Evolutionary conservation across 2,888 invertebrate genomes (phyloP), one percentile per base, ranked within the genome.

Genomic region (Allolobophora icterica): DNA sequence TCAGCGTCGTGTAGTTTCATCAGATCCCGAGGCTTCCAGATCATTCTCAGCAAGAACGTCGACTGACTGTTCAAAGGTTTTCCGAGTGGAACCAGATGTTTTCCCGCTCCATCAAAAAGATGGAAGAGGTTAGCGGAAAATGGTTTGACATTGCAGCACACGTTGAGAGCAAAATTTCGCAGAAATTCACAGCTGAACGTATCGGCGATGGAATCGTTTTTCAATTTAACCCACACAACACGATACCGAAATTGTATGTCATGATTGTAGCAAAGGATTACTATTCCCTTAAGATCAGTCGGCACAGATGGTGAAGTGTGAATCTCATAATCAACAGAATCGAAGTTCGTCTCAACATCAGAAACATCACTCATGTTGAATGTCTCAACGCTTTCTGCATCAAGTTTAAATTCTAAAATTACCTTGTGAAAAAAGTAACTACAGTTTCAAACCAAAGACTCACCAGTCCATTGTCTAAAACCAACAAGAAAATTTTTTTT

Each of bases 121-220:
- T 87, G 87, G n/a, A 87, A 87, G 35, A 87, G 87, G 38, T 87
- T 33, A 35, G 87, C 17, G 8, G 87, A 30, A 87, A 87, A 19
- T 35, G 87, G 87, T 21, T 5, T 87, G 24, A 87, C 38, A 24
- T 87, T 87, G 38, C 87, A 87, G 8, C 34, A 87, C 6, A 87
- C 87, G 2, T 24, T 33, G n/a, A 87, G 38, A 35, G 87, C 87
- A 24, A 87, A 35, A 87, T 87, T 87, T 34, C 35, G 87, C 34
- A 87, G 35, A 87, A 87, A 87, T 87, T 87, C 87, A 35, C 87
- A 87, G 87, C 87, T 87, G 34, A 87, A 87, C 8, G 84, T 84
- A 6, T 35, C 33, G 2, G 34, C 34, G 17, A 17, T 84, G 33
- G 34, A 24, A 6, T 34, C 87, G 17, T 87, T 87, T 13, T 35